phyloP scores from a whole-genome alignment of 2,113 vertebrate genomes.

The Corythoichthys intestinalis region DNA sequence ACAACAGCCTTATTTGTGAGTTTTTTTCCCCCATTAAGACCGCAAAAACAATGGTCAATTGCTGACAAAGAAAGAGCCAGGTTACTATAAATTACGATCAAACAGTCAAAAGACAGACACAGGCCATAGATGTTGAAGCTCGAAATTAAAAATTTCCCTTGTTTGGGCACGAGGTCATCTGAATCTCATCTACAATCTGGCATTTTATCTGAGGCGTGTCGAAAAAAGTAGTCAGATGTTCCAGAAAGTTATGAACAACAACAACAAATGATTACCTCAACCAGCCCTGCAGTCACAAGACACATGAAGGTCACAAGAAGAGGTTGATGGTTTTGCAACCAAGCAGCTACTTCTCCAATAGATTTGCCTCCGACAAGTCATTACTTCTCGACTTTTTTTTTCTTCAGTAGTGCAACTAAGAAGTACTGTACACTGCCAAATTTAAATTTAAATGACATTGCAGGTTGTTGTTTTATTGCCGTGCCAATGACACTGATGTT shows the following conservation, averaged over 20 bases:
- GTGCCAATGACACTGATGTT: constrained; percentile 13
- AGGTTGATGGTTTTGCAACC: not conserved
- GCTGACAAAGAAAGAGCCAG: not conserved
- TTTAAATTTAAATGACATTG: constrained; percentile 55
- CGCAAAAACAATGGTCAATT: not conserved
- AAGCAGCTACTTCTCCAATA: not conserved
- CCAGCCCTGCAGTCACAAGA: constrained; percentile 1
- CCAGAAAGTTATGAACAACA: not conserved
- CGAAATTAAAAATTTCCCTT: not conserved
- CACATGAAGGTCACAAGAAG: not conserved
- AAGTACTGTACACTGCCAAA: constrained; percentile 2
- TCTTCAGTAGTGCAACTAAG: not conserved
- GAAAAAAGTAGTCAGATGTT: constrained; percentile 1
- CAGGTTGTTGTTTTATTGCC: constrained; percentile 38
- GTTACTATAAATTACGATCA: not conserved
- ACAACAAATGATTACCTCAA: not conserved
- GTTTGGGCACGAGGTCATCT: not conserved
- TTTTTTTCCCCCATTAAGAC: not conserved
- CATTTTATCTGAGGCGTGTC: not conserved
- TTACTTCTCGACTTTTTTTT: not conserved
- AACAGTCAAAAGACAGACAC: not conserved
- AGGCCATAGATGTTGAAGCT: not conserved
- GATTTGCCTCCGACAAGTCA: not conserved
- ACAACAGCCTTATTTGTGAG: not conserved
- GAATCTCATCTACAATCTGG: not conserved